Evolutionary conservation across 2,888 invertebrate genomes (phyloP).

Genomic region (Torymus tubicola): DNA sequence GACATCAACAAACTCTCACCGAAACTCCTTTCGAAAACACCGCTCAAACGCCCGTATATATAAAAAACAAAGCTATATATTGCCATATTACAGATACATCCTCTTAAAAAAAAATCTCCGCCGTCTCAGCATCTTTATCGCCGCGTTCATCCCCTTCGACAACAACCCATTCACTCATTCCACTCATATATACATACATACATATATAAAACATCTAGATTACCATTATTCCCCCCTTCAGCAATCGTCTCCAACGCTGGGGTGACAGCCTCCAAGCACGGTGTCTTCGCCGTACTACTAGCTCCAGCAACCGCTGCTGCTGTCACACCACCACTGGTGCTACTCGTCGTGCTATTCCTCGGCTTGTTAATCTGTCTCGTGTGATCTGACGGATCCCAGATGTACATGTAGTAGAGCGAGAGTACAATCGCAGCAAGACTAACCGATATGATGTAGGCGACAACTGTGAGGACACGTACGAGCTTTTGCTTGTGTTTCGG

Average conservation of each 20-base stretch:
- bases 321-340: not conserved
- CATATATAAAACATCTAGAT: too few species aligned
- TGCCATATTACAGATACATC: too few species aligned
- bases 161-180: too few species aligned
- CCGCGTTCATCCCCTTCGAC: too few species aligned
- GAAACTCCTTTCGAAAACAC: too few species aligned
- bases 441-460: constrained; percentile 95
- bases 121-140: too few species aligned
- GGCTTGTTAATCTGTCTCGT: constrained; percentile 39
- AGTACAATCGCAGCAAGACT: constrained; percentile 95
- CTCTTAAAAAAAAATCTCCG: too few species aligned
- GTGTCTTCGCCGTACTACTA: constrained; percentile 12
- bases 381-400: constrained; percentile 88
- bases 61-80: too few species aligned
- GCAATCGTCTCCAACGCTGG: not conserved
- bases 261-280: constrained; percentile 20
- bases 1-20: too few species aligned
- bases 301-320: not conserved
- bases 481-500: constrained; percentile 92
- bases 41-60: too few species aligned
- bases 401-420: constrained; percentile 94
- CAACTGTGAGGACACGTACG: constrained; percentile 93
- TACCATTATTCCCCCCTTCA: too few species aligned
- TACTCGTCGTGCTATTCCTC: constrained; percentile 1
- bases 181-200: too few species aligned